These are phyloP conservation scores for Serranus cabrilla DNA, from an alignment of 2,797 vertebrate genomes.

Conservation along the genomic window DNA sequence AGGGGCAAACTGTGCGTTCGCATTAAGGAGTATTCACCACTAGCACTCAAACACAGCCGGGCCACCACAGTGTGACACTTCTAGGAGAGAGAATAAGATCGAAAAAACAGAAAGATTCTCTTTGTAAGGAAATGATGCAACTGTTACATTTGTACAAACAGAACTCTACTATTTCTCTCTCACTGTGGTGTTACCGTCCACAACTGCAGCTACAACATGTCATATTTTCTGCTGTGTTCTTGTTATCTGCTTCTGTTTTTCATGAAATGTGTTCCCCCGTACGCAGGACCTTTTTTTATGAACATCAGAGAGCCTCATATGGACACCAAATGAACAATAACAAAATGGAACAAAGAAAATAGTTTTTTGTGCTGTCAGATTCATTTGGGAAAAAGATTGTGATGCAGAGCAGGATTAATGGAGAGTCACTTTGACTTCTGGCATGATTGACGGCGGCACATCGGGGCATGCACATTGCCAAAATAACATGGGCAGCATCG, in stretches of 20 bases:
- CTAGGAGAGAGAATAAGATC: background rate
- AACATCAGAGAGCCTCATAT: constrained; percentile 64
- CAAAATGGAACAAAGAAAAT: constrained; percentile 64
- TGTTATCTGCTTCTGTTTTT: constrained; percentile 63
- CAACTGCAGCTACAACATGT: constrained; percentile 53
- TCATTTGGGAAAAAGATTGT: constrained; percentile 39
- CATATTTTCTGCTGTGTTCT: constrained; percentile 38
- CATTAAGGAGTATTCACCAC: constrained; percentile 91
- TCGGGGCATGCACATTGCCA: constrained; percentile 49
- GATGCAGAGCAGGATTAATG: constrained; percentile 59
- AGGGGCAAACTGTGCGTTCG: constrained; percentile 90
- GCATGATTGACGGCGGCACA: constrained; percentile 51
- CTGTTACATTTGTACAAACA: constrained; percentile 42
- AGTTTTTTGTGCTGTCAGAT: constrained; percentile 59
- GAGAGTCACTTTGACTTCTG: constrained; percentile 49
- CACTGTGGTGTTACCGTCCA: constrained; percentile 29
- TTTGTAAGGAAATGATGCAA: constrained; percentile 18
- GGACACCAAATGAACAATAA: constrained; percentile 75
- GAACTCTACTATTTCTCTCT: constrained; percentile 28
- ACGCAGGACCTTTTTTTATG: constrained; percentile 36
- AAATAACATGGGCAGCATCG: constrained; percentile 46
- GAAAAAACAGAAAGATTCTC: background rate
- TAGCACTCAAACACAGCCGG: constrained; percentile 88
- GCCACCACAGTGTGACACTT: constrained; percentile 88
- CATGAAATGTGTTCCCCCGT: constrained; percentile 52